A percentile compares a stretch with the other conserved stretches of the same genome.
Conservation (phyloP, 2,888 invertebrate species). For the Hyposoter dolosus region DNA sequence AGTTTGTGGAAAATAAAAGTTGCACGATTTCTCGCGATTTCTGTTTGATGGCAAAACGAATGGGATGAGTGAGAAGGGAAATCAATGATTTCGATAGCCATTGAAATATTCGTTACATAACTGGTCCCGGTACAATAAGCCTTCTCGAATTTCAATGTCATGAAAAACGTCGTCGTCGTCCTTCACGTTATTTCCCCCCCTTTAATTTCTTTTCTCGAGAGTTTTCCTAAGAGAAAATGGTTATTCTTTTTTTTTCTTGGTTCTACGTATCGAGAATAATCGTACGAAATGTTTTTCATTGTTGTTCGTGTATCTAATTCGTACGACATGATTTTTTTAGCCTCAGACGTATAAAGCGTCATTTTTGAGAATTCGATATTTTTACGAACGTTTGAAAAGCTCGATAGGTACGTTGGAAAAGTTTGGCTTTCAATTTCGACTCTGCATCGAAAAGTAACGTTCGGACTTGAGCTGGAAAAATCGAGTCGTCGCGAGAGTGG, state of each 20-base stretch:
- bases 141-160: slow-evolving; percentile 58
- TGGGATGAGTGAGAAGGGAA: slow-evolving; percentile 14
- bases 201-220: slow-evolving; percentile 11
- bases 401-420: not conserved
- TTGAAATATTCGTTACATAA: slow-evolving; percentile 58
- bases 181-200: slow-evolving; percentile 5
- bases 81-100: slow-evolving; percentile 58
- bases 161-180: slow-evolving; percentile 28
- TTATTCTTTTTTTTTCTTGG: slow-evolving; percentile 2
- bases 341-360: not conserved
- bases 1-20: slow-evolving; percentile 21
- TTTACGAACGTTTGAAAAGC: not conserved
- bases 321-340: not conserved
- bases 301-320: not conserved
- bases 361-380: not conserved
- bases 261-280: slow-evolving; percentile 9
- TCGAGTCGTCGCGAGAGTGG: slow-evolving; percentile 14
- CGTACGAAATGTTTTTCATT: slow-evolving; percentile 2
- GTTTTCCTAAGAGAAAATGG: slow-evolving; percentile 21
- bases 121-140: slow-evolving; percentile 67
- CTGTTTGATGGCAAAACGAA: not conserved
- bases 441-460: not conserved
- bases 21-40: not conserved
- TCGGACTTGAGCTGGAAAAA: not conserved
- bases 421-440: not conserved